phyloP scores from a whole-genome alignment of 2,888 invertebrate genomes.

The Amphipyra tragopoginis region DNA sequence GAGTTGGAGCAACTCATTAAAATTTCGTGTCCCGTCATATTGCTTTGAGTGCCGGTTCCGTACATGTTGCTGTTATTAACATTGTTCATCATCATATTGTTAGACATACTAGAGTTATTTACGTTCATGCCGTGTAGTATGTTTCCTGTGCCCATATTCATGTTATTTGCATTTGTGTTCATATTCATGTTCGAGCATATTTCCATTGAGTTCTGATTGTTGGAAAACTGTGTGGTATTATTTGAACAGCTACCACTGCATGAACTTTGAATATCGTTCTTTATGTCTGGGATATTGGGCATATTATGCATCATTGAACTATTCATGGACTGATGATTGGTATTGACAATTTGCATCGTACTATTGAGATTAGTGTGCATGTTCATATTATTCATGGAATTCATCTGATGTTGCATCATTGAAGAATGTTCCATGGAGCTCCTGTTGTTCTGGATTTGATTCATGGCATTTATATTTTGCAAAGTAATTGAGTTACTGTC shows the following conservation, averaged over 20 bases:
- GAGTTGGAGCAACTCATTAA: constrained; percentile 83
- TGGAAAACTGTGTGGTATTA: constrained; percentile 77
- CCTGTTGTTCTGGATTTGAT: constrained; percentile 84
- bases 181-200: constrained; percentile 81
- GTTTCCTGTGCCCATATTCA: constrained; percentile 78
- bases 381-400: constrained; percentile 81
- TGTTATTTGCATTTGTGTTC: constrained; percentile 78
- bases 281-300: constrained; percentile 85
- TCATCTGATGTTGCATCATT: constrained; percentile 86
- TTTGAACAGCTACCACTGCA: constrained; percentile 85
- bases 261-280: constrained; percentile 85
- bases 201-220: constrained; percentile 80
- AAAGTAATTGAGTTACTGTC: constrained; percentile 80
- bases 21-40: constrained; percentile 81
- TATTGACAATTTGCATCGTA: constrained; percentile 81
- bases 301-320: constrained; percentile 83
- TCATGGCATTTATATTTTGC: constrained; percentile 82
- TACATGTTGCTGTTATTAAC: constrained; percentile 79
- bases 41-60: constrained; percentile 74
- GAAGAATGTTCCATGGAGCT: constrained; percentile 82
- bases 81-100: constrained; percentile 83
- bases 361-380: constrained; percentile 81
- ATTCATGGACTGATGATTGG: constrained; percentile 80
- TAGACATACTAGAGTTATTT: constrained; percentile 78
- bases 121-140: constrained; percentile 83